These are phyloP conservation scores for Amaurobius ferox DNA, from an alignment of 2,888 invertebrate genomes.

Conservation along the genomic window DNA sequence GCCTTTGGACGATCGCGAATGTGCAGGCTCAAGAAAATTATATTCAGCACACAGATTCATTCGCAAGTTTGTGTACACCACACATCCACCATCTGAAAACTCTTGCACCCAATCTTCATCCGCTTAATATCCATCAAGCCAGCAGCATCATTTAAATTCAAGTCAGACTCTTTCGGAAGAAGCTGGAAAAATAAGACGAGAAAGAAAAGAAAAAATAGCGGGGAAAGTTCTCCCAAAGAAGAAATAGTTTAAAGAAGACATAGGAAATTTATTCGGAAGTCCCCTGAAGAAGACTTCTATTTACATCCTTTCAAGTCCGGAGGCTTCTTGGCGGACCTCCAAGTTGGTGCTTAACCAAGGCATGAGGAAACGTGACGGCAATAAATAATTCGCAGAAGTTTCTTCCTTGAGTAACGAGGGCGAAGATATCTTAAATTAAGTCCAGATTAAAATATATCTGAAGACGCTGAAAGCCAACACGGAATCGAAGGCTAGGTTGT, in stretches of 20 bases:
- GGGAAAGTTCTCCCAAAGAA: conserved; percentile 34
- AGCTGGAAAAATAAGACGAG: conserved; percentile 20
- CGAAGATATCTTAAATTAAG: conserved; percentile 67
- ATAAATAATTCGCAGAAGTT: conserved; percentile 56
- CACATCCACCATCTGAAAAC: not conserved
- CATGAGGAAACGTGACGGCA: conserved; percentile 65
- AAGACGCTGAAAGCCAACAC: not conserved
- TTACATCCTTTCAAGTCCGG: conserved; percentile 52
- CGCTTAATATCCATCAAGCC: conserved; percentile 19
- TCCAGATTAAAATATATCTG: conserved; percentile 71
- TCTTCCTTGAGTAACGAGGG: conserved; percentile 48
- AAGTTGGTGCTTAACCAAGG: conserved; percentile 64
- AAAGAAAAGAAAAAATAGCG: conserved; percentile 5
- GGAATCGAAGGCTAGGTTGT: conserved; percentile 4
- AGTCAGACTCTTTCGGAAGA: conserved; percentile 35
- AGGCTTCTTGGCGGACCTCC: conserved; percentile 53
- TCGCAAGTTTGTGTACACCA: not conserved
- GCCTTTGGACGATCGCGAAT: not conserved
- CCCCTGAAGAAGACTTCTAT: conserved; percentile 64
- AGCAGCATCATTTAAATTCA: conserved; percentile 66
- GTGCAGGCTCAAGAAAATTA: not conserved
- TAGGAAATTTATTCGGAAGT: conserved; percentile 68
- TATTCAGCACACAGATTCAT: not conserved
- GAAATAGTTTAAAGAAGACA: conserved; percentile 68
- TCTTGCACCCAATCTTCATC: conserved; percentile 1